A percentile compares a stretch with the other conserved stretches of the same genome.
Evolutionary conservation across 23 tunicate species (phyloP).

Genomic region (Halocynthia roretzi): DNA sequence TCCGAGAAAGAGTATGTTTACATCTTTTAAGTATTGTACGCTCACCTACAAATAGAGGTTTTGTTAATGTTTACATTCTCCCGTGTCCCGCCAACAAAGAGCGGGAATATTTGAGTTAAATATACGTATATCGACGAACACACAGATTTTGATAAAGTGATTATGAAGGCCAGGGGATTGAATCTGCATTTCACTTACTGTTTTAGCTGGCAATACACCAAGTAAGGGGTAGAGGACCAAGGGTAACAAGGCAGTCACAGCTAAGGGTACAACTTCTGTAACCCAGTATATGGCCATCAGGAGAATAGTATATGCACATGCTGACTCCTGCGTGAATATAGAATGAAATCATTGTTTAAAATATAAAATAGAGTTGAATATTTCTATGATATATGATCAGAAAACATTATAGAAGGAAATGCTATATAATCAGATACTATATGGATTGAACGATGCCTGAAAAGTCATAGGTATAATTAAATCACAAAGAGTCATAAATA

Average conservation of each 20-base stretch:
- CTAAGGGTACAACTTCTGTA: slow-evolving; percentile 88
- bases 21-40: slow-evolving; percentile 76
- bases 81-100: not conserved
- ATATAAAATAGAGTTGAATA: not conserved
- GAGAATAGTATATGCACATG: slow-evolving; percentile 85
- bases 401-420: not conserved
- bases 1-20: slow-evolving; percentile 75
- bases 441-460: too few relatives aligned
- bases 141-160: not conserved
- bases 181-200: slow-evolving; percentile 27
- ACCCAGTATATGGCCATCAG: slow-evolving; percentile 97
- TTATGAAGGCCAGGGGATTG: not conserved
- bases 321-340: slow-evolving; percentile 32
- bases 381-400: not conserved
- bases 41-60: slow-evolving; percentile 42
- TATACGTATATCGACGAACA: not conserved
- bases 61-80: not conserved
- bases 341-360: not conserved
- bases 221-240: slow-evolving; percentile 77
- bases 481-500: too few relatives aligned
- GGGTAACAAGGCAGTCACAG: slow-evolving; percentile 90
- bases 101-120: not conserved
- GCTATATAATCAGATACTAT: not conserved
- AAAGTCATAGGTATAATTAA: too few relatives aligned
- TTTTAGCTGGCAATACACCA: slow-evolving; percentile 51